Base-by-base conservation (phyloP, 2,888 invertebrate species). In the Podotricha telesiphe region DNA sequence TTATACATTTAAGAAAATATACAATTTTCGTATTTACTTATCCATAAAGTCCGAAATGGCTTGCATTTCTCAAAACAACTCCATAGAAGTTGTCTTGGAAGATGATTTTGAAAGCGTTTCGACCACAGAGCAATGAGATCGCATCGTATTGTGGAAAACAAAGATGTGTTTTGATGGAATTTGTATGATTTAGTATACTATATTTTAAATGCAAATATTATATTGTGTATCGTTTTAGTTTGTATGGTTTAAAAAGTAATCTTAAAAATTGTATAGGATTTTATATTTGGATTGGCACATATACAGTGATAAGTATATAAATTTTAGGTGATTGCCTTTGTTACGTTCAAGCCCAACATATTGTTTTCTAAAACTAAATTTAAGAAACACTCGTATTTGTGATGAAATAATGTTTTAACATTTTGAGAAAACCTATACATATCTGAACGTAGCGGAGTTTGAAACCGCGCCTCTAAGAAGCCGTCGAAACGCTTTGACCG, bases 121-220 rank as follows among this genome's bases (percentile, higher is more conserved):
- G 83, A 90, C 91, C 91, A 80, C 91, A 90, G 83, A 77, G 86
- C 83, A 87, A 90, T 89, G 84, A 85, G 88, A 87, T 86, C 84
- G 86, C 82, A 78, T 83, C 83, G 82, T 79, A 81, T 83, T 82
- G 81, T 83, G 80, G 86, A 88, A 90, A 91, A 91, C 91, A 91
- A 91, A 89, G 90, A 88, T 89, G 81, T 77, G 77, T 85, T 85
- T 83, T 82, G 84, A 85, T 85, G 87, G 81, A 77, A 80, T 74
- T 79, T 77, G 73, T 76, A 77, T 89, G 90, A 91, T 91, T 91
- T 90, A 89, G 82, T 82, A 82, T 76, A 78, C 84, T 64, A 69
- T 73, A 62, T 68, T 68, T 73, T 71, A 73, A 68, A 70, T 70
- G 68, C 68, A 71, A 73, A 73, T 65, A 68, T 22, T 22, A 59